Conservation (phyloP, 2,797 vertebrate genomes). For the Karalla daura region DNA sequence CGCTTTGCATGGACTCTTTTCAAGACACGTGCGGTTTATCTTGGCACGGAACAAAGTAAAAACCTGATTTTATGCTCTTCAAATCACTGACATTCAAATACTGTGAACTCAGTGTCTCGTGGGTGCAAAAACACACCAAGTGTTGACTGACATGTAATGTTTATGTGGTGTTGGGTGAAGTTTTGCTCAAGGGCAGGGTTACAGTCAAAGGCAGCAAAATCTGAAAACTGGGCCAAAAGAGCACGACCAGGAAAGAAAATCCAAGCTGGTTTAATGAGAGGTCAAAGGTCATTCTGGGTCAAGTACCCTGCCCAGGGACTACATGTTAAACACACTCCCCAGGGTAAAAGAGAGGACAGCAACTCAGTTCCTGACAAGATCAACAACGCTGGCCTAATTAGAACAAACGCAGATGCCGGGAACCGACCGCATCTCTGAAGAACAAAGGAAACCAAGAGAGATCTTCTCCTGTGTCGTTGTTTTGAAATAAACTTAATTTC, state of each 20-base stretch:
- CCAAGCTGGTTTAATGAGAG: constrained; percentile 69
- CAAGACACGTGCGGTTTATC: background rate
- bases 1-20: background rate
- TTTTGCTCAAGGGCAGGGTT: constrained; percentile 46
- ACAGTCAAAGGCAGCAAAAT: constrained; percentile 43
- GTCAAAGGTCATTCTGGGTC: constrained; percentile 77
- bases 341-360: constrained; percentile 60
- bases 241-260: constrained; percentile 47
- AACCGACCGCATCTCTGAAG: constrained; percentile 38
- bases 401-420: constrained; percentile 64
- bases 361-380: constrained; percentile 66
- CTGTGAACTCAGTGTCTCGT: background rate
- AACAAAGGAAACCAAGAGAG: constrained; percentile 61
- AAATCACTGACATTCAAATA: constrained; percentile 7
- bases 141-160: constrained; percentile 2
- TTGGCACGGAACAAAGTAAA: background rate
- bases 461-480: constrained; percentile 52
- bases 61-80: background rate
- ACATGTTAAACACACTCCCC: constrained; percentile 76
- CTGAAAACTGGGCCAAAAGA: constrained; percentile 45
- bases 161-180: background rate
- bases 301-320: constrained; percentile 72
- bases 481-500: constrained; percentile 64
- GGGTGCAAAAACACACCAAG: background rate
- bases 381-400: constrained; percentile 76